Percentiles rank a stretch among this genome's conserved stretches.
Conservation (phyloP, 1,140 invertebrate genomes). For the Lanistes nyassanus region DNA sequence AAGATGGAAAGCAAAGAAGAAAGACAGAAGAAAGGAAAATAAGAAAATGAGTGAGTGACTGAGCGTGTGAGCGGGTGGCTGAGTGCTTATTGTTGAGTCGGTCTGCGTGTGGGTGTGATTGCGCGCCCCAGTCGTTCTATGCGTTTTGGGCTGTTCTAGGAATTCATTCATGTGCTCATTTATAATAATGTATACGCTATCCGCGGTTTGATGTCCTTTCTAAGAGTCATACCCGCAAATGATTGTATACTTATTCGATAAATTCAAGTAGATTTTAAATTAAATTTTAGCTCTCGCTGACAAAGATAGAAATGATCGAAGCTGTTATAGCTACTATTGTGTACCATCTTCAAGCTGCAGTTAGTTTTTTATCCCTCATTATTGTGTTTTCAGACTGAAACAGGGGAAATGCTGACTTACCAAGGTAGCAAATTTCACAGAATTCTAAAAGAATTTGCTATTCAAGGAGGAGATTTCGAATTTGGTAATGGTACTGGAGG, state of each 20-base stretch:
- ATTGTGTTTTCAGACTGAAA: no score
- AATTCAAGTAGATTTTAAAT: not conserved
- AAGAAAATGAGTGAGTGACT: not conserved
- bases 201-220: not conserved
- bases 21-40: not conserved
- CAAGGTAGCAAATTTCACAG: no score
- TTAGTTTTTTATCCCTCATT: no score
- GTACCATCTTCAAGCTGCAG: no score
- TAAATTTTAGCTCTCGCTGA: no score
- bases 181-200: not conserved
- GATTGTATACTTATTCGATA: not conserved
- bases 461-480: no score
- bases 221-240: not conserved
- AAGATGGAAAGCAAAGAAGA: no score
- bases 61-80: slow-evolving; percentile 8
- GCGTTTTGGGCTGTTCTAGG: not conserved
- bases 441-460: no score
- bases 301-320: no score
- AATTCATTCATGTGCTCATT: not conserved
- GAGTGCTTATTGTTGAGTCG: not conserved
- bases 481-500: no score
- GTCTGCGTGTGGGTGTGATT: not conserved
- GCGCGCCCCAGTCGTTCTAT: not conserved
- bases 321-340: no score
- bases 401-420: no score